A percentile compares a stretch with the other conserved stretches of the same genome.
Conservation (phyloP, 2,888 invertebrate species). For the Nudaria mundana region DNA sequence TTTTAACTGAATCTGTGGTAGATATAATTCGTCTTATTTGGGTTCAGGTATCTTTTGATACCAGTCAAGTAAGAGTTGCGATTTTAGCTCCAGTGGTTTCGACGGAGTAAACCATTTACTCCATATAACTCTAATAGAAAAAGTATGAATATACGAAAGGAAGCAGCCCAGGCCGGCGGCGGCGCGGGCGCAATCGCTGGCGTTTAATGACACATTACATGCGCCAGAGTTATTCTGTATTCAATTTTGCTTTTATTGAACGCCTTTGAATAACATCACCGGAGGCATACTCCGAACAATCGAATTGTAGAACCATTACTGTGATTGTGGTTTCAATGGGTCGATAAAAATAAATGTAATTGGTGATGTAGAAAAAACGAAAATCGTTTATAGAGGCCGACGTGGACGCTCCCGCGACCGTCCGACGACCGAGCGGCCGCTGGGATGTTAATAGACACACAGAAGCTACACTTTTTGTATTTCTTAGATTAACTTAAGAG, state of each 20-base stretch:
- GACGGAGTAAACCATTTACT: too few relatives aligned
- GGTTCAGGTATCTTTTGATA: too few relatives aligned
- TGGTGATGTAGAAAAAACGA: conserved; percentile 63
- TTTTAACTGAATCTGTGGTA: too few relatives aligned
- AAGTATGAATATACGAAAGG: conserved; percentile 17
- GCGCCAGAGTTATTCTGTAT: conserved; percentile 36
- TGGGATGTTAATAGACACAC: conserved; percentile 48
- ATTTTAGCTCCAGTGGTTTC: too few relatives aligned
- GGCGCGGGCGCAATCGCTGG: conserved; percentile 12
- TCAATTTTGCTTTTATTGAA: conserved; percentile 45
- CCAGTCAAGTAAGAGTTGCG: too few relatives aligned
- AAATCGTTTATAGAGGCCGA: conserved; percentile 51
- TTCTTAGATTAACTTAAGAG: conserved; percentile 20
- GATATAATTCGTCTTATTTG: too few relatives aligned
- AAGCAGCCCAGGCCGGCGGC: conserved; percentile 18
- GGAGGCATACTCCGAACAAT: conserved; percentile 51
- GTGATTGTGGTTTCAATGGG: conserved; percentile 62
- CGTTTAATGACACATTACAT: conserved; percentile 32
- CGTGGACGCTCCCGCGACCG: conserved; percentile 33
- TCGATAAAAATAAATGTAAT: conserved; percentile 67
- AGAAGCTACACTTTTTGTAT: conserved; percentile 44
- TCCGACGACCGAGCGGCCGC: conserved; percentile 14
- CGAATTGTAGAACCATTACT: conserved; percentile 59
- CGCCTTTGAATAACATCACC: conserved; percentile 48
- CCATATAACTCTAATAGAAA: not conserved